Percentiles rank a stretch among this genome's conserved stretches.
phyloP scores from a whole-genome alignment of 2,797 vertebrate genomes.

The Cyclura pinguis region DNA sequence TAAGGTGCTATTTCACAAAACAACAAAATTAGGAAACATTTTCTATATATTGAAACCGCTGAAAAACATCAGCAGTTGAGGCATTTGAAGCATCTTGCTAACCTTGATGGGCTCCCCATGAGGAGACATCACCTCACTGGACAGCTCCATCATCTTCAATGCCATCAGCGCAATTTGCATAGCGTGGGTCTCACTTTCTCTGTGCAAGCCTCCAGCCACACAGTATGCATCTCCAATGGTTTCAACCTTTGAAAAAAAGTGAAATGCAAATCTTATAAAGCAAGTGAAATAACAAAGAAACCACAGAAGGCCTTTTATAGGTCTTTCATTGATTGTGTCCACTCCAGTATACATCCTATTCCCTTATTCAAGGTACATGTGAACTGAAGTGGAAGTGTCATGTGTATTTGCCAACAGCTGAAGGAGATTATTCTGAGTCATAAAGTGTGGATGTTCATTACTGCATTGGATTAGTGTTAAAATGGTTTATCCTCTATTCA shows the following conservation, averaged over 20 bases:
- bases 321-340: background rate
- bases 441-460: background rate
- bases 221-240: slow-evolving; percentile 99
- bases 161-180: slow-evolving; percentile 96
- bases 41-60: background rate
- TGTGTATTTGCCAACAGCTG: slow-evolving; percentile 25
- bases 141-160: slow-evolving; percentile 98
- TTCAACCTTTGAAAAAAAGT: slow-evolving; percentile 88
- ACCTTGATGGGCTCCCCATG: slow-evolving; percentile 97
- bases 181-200: slow-evolving; percentile 93
- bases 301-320: background rate
- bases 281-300: slow-evolving; percentile 24
- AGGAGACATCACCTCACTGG: slow-evolving; percentile 93
- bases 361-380: slow-evolving; percentile 16
- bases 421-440: slow-evolving; percentile 15
- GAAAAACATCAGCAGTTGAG: slow-evolving; percentile 36
- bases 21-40: slow-evolving; percentile 30
- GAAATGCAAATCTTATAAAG: slow-evolving; percentile 48
- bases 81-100: slow-evolving; percentile 42
- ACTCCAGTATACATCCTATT: background rate
- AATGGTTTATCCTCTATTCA: slow-evolving; percentile 22
- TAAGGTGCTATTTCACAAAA: background rate
- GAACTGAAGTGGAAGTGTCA: slow-evolving; percentile 14
- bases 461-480: slow-evolving; percentile 6
- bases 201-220: slow-evolving; percentile 96